phyloP scores from a whole-genome alignment of 2,888 invertebrate genomes.

The Morpho deidamia region DNA sequence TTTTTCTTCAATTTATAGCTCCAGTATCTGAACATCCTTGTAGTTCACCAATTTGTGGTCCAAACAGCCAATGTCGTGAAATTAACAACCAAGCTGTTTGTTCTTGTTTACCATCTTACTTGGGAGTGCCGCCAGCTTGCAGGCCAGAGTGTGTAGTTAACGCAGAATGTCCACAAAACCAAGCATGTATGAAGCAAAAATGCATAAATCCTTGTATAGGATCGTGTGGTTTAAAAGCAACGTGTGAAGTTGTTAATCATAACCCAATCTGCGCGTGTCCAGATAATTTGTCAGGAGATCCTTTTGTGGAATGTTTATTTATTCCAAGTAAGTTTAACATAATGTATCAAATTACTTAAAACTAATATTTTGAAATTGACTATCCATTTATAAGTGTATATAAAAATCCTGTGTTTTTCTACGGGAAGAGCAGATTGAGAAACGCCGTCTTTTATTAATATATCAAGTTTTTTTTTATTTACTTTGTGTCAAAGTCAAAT shows the following conservation, averaged over 20 bases:
- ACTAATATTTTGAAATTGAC: too few species aligned
- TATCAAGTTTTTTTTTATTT: too few species aligned
- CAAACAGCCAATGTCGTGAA: constrained; percentile 82
- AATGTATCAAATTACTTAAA: too few species aligned
- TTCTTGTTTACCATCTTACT: constrained; percentile 83
- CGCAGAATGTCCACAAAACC: constrained; percentile 82
- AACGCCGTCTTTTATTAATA: too few species aligned
- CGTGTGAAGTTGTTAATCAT: constrained; percentile 84
- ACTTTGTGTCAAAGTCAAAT: too few species aligned
- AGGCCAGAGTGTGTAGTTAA: constrained; percentile 85
- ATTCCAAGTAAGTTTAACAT: constrained; percentile 45
- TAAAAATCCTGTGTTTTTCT: too few species aligned
- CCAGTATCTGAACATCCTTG: constrained; percentile 76
- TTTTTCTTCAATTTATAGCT: constrained; percentile 29
- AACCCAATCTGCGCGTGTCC: constrained; percentile 86
- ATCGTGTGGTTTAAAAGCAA: constrained; percentile 81
- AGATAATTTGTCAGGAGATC: constrained; percentile 81
- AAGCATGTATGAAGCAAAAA: constrained; percentile 84
- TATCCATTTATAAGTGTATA: too few species aligned
- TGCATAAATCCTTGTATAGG: constrained; percentile 86
- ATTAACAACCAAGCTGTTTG: constrained; percentile 83
- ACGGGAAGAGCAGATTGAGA: too few species aligned
- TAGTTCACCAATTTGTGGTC: constrained; percentile 85
- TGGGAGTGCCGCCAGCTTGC: constrained; percentile 85
- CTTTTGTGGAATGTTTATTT: constrained; percentile 75